Evolutionary conservation across 37 sponge, comb jelly and placozoan species (phyloP).

Genomic region (Theonella swinhoei): DNA sequence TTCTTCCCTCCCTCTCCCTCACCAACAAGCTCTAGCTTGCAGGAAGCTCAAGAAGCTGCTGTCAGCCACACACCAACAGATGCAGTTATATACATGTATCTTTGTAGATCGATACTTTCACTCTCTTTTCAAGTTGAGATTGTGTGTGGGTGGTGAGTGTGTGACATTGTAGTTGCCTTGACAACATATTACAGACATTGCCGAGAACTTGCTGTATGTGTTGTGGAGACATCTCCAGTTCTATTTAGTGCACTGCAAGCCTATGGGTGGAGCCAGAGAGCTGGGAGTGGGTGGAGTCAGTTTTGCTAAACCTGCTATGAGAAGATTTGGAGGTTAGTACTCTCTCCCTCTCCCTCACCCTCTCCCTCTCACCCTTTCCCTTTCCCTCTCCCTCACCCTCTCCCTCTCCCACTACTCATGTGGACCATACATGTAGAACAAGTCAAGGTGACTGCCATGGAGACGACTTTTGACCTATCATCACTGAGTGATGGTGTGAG

Average conservation of each 20-base stretch:
- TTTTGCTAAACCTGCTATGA: conserved; percentile 15
- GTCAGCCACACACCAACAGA: conserved; percentile 41
- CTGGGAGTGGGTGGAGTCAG: neutral
- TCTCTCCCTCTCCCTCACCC: too few relatives aligned
- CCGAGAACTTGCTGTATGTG: conserved; percentile 86
- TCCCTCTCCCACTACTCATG: too few relatives aligned
- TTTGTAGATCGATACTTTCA: too few relatives aligned
- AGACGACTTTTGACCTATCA: too few relatives aligned
- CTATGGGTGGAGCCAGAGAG: conserved; percentile 15
- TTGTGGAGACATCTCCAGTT: conserved; percentile 91
- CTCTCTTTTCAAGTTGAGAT: too few relatives aligned
- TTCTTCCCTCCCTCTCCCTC: conserved; percentile 9
- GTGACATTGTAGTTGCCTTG: conserved; percentile 1
- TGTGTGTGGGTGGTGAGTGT: too few relatives aligned
- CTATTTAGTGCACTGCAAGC: conserved; percentile 82
- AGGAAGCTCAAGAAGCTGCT: conserved; percentile 34
- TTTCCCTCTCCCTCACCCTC: too few relatives aligned
- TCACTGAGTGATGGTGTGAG: too few relatives aligned
- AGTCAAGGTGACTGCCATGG: too few relatives aligned
- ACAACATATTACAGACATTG: conserved; percentile 71
- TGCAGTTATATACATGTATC: conserved; percentile 68
- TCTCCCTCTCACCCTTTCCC: too few relatives aligned
- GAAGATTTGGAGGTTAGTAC: conserved; percentile 60
- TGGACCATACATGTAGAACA: too few relatives aligned
- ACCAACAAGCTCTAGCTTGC: conserved; percentile 53